phyloP scores from a whole-genome alignment of 2,888 invertebrate genomes.

The Scaptomyza cyrtandrae region DNA sequence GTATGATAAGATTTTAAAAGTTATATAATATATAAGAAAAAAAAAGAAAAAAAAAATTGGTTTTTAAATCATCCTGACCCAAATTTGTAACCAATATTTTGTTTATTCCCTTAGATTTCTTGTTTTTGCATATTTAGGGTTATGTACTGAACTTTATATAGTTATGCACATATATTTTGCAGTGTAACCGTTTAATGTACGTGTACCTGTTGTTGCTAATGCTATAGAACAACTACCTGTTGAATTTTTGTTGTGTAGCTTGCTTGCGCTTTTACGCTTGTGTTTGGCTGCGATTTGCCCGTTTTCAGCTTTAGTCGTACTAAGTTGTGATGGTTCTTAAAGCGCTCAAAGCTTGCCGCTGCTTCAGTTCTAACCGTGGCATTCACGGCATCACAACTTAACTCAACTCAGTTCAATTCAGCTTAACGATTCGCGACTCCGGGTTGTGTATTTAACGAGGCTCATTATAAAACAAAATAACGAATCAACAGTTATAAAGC shows the following conservation, averaged over 20 bases:
- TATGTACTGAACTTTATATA: too few species aligned
- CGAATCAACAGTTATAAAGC: slow-evolving; percentile 8
- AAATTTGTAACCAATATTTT: too few species aligned
- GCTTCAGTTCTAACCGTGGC: slow-evolving; percentile 74
- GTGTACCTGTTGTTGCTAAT: slow-evolving; percentile 4
- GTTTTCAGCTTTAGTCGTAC: slow-evolving; percentile 8
- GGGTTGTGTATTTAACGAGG: slow-evolving; percentile 2
- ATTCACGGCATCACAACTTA: slow-evolving; percentile 65
- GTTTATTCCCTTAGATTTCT: too few species aligned
- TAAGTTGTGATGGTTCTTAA: slow-evolving; percentile 67
- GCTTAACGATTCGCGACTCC: slow-evolving; percentile 25
- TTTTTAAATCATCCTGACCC: too few species aligned
- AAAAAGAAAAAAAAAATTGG: too few species aligned
- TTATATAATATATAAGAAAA: too few species aligned
- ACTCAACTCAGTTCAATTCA: not conserved
- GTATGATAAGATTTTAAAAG: too few species aligned
- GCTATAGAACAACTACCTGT: slow-evolving; percentile 35
- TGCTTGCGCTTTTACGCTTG: not conserved
- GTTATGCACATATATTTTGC: too few species aligned
- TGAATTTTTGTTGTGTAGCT: slow-evolving; percentile 3
- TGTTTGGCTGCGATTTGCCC: slow-evolving; percentile 8
- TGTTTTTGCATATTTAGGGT: too few species aligned
- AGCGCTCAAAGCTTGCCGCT: slow-evolving; percentile 53
- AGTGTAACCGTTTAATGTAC: not conserved
- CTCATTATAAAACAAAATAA: slow-evolving; percentile 3